A percentile compares a stretch with the other conserved stretches of the same genome.
Conservation (phyloP, 2,113 vertebrate genomes). For the Rhea americana region DNA sequence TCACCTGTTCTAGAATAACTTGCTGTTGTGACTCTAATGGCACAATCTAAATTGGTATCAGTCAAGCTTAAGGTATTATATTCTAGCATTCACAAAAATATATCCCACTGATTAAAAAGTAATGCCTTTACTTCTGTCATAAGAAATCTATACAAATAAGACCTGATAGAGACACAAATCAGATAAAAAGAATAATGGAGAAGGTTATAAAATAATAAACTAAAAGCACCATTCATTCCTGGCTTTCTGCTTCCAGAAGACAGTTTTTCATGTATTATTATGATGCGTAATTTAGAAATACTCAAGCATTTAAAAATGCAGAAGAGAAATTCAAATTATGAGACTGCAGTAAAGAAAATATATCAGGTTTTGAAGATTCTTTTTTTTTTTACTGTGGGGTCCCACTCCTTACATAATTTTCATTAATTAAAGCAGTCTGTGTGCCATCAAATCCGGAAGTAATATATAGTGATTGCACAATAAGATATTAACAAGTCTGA, state of each 20-base stretch:
- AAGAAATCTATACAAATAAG: not conserved
- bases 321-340: not conserved
- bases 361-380: too few species aligned
- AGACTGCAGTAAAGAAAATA: too few species aligned
- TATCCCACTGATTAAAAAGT: not conserved
- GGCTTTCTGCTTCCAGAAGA: not conserved
- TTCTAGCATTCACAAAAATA: not conserved
- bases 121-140: not conserved
- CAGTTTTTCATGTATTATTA: not conserved
- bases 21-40: too few species aligned
- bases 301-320: not conserved
- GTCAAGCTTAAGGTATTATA: not conserved
- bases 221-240: not conserved
- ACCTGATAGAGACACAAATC: not conserved
- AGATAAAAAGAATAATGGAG: not conserved
- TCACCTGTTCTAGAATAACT: not conserved
- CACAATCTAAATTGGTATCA: not conserved
- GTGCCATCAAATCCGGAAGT: not conserved
- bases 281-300: not conserved
- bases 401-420: not conserved
- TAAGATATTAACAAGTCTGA: not conserved
- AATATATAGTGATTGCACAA: too few species aligned
- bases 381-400: not conserved
- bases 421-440: not conserved
- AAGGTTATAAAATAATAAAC: not conserved